These are phyloP conservation scores for Sebastes vulpes DNA, from an alignment of 2,797 vertebrate species.

Conservation along the genomic window DNA sequence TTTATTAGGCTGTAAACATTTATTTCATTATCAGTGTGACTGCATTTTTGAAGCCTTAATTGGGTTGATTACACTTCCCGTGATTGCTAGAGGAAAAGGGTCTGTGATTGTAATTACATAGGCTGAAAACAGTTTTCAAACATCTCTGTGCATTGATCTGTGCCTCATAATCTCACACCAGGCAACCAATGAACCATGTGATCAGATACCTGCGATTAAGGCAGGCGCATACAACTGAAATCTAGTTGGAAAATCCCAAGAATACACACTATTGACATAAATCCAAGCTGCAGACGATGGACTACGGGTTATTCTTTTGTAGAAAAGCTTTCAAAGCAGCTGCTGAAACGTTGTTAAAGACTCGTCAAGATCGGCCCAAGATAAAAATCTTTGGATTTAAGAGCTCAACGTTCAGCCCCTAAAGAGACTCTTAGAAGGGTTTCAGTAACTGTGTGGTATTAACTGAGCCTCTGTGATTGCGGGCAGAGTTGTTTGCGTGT, in stretches of 20 bases:
- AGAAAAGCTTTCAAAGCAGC: neutral
- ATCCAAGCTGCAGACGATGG: neutral
- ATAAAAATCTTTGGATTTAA: neutral
- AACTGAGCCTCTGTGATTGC: constrained; percentile 25
- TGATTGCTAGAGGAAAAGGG: constrained; percentile 22
- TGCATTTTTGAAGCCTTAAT: constrained; percentile 46
- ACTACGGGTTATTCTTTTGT: neutral
- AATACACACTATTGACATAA: neutral
- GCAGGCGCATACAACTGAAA: neutral
- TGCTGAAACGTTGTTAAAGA: neutral
- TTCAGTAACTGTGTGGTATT: constrained; percentile 15
- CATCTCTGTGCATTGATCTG: constrained; percentile 26
- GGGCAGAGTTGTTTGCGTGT: neutral
- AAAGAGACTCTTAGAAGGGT: neutral
- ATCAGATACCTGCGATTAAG: constrained; percentile 25
- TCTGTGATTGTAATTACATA: constrained; percentile 54
- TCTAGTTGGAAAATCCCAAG: constrained; percentile 5
- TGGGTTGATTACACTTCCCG: constrained; percentile 33
- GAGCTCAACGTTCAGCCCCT: neutral
- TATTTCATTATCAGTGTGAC: constrained; percentile 43
- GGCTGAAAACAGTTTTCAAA: constrained; percentile 30
- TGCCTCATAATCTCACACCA: constrained; percentile 12
- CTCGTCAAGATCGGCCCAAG: neutral
- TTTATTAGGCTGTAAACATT: constrained; percentile 62
- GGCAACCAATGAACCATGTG: neutral